Base-by-base conservation (phyloP, 2,113 vertebrate species). In the Cathartes aura region DNA sequence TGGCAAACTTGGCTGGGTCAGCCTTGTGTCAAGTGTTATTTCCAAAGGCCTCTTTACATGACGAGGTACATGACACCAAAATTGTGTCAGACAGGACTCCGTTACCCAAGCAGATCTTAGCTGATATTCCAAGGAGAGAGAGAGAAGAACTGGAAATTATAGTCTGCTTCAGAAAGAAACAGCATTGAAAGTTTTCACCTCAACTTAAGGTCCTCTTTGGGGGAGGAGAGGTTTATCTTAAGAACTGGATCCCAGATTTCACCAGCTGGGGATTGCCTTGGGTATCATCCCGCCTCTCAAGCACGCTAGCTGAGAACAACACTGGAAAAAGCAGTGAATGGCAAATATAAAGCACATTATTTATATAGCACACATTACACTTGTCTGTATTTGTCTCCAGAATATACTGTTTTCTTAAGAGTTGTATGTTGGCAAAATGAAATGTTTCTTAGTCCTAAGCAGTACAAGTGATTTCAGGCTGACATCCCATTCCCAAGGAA, bases 1-100 rank as follows among this genome's bases (percentile, higher is more conserved):
- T 73, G 63, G 66, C 87, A 89, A 68, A 67, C 63, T 36, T 89
- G 76, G 52, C 91, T 93, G 81, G 81, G 89, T 95, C 73, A 89
- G 52, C 56, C 52, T 82, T 29, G 36, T 79, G 68, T 78, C 60
- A 91, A 82, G 80, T 29, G 67, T 76, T 82, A 42, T 58, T 96
- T 81, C 79, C 82, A 81, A 59, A 74, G 83, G 67, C 67, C 43
- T 91, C 70, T 87, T 81, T 91, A 87, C 2, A 0, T 87, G 87
- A 89, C 0, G 0, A 84, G 68, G 72, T 94, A 30, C 36, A 6
- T 29, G 81, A 85, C 64, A 89, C 47, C 0, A 0, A 94, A 92
- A 79, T 22, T 72, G 56, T 93, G 70, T 94, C 94, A 97, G 94
- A 75, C 84, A 78, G 43, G 84, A 63, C 71, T 93, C 82, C 0